A percentile compares a stretch with the other conserved stretches of the same genome.
Conservation (phyloP, 2,888 invertebrate species). For the Tanypteryx hageni region DNA sequence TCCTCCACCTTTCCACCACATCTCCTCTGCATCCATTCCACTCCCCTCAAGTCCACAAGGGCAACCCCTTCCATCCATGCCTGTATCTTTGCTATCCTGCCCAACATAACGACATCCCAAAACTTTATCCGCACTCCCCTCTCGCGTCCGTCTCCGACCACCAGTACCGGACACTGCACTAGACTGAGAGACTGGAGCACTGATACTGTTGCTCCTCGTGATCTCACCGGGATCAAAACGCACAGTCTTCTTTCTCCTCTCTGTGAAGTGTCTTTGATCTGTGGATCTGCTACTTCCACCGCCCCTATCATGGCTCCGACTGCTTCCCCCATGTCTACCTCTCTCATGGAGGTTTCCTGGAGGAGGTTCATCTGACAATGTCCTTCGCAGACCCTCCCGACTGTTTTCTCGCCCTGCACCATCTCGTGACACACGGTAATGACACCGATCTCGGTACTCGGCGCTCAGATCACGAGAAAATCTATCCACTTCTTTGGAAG, state of each 20-base stretch:
- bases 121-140: constrained; percentile 75
- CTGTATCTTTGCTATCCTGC: constrained; percentile 63
- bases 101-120: neutral
- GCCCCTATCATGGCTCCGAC: constrained; percentile 51
- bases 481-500: constrained; percentile 62
- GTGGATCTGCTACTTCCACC: constrained; percentile 77
- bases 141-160: constrained; percentile 77
- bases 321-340: constrained; percentile 45
- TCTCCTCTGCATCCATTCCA: constrained; percentile 66
- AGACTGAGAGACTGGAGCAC: constrained; percentile 67
- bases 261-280: constrained; percentile 88
- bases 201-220: constrained; percentile 52
- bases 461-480: constrained; percentile 60
- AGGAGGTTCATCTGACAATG: constrained; percentile 52
- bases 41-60: constrained; percentile 68
- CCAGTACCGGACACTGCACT: constrained; percentile 74
- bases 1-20: constrained; percentile 72
- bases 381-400: constrained; percentile 51
- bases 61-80: constrained; percentile 74
- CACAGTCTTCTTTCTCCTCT: constrained; percentile 95
- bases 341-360: constrained; percentile 47
- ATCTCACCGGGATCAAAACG: constrained; percentile 81
- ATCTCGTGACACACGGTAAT: constrained; percentile 60
- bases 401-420: constrained; percentile 32
- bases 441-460: constrained; percentile 51